phyloP scores from a whole-genome alignment of 2,797 vertebrate species.

The Chelonia mydas region DNA sequence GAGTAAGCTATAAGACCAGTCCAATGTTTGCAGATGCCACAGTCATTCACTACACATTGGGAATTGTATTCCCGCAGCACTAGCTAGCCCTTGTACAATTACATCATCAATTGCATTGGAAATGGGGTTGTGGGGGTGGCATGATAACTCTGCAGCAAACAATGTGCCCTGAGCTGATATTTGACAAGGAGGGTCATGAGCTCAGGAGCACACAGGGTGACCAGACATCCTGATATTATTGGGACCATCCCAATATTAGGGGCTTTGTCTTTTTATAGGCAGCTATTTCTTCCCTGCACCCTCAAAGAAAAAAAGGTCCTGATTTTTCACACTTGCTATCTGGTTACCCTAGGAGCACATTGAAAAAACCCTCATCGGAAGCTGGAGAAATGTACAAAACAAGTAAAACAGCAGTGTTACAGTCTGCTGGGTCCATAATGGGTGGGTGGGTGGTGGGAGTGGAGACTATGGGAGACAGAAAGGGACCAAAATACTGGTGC shows the following conservation, averaged over 20 bases:
- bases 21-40: neutral
- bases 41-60: neutral
- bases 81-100: neutral
- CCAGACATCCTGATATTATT: no score
- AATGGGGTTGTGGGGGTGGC: neutral
- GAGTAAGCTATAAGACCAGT: slow-evolving; percentile 14
- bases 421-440: neutral
- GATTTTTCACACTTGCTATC: no score
- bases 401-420: slow-evolving; percentile 38
- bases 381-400: slow-evolving; percentile 28
- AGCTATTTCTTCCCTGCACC: no score
- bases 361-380: slow-evolving; percentile 53
- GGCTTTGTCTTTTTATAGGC: no score
- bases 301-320: no score
- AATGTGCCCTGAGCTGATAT: slow-evolving; percentile 39
- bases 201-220: slow-evolving; percentile 12
- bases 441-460: neutral
- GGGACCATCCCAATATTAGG: no score
- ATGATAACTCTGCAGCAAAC: slow-evolving; percentile 52
- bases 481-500: neutral
- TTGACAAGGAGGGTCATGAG: slow-evolving; percentile 48
- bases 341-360: slow-evolving; percentile 5
- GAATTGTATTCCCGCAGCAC: neutral
- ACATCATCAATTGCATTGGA: slow-evolving; percentile 51
- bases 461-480: neutral